A percentile compares a stretch with the other conserved stretches of the same genome.
These are phyloP conservation scores for Actinia tenebrosa DNA, from an alignment of 64 coral and sea anemone species.

Conservation along the genomic window DNA sequence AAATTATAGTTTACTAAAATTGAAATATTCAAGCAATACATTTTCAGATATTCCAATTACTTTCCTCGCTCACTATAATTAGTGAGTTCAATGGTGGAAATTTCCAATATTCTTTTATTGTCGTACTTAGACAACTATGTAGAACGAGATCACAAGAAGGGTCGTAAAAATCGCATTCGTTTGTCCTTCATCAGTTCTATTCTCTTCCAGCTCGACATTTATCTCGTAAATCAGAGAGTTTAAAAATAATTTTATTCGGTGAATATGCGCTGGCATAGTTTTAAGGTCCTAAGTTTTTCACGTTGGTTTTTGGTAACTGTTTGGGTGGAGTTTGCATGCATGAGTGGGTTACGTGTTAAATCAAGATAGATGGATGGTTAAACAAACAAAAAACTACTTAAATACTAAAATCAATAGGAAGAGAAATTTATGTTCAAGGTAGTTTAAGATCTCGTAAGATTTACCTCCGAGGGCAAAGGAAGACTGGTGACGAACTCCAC, in stretches of 20 bases:
- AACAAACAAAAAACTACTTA: too few relatives aligned
- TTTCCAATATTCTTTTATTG: background rate
- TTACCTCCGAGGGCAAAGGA: background rate
- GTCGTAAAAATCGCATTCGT: background rate
- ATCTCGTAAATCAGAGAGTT: background rate
- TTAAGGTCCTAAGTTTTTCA: background rate
- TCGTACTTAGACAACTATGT: background rate
- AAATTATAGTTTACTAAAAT: conserved; percentile 25
- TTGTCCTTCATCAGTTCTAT: background rate
- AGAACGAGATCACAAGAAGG: background rate
- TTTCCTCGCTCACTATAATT: background rate
- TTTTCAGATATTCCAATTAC: conserved; percentile 9
- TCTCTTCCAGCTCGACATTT: background rate
- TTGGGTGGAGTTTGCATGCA: background rate
- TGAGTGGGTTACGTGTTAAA: background rate
- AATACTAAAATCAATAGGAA: background rate
- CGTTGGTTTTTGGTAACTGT: background rate
- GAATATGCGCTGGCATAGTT: background rate
- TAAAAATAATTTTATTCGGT: background rate
- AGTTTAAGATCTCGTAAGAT: too few relatives aligned
- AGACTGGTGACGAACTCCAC: background rate
- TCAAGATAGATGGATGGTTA: background rate
- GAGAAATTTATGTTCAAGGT: too few relatives aligned
- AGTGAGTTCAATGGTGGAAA: background rate
- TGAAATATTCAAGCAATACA: conserved; percentile 23